These are phyloP conservation scores for Phlogophora meticulosa DNA, from an alignment of 2,888 invertebrate species.

Conservation along the genomic window DNA sequence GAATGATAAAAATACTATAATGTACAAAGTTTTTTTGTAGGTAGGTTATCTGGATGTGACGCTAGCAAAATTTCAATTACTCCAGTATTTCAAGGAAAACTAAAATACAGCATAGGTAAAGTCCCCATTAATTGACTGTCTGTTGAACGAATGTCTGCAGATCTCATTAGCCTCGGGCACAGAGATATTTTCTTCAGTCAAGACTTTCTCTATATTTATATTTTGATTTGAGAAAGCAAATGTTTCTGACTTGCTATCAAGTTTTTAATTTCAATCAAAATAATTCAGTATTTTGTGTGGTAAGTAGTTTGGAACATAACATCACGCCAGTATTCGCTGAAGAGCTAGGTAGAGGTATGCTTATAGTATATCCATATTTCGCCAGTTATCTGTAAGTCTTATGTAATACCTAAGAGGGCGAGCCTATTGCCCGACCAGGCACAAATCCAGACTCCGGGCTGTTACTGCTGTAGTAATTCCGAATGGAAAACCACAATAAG, in stretches of 20 bases:
- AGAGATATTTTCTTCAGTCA: constrained; percentile 73
- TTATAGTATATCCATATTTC: too few species aligned
- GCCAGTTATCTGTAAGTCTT: too few species aligned
- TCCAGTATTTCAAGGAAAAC: constrained; percentile 29
- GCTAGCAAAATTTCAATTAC: constrained; percentile 50
- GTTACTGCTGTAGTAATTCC: too few species aligned
- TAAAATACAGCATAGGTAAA: constrained; percentile 43
- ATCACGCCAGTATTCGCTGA: too few species aligned
- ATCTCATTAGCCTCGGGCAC: constrained; percentile 77
- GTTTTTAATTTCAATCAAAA: not conserved
- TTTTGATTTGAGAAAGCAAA: constrained; percentile 80
- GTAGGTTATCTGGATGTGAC: not conserved
- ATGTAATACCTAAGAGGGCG: too few species aligned
- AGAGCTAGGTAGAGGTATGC: too few species aligned
- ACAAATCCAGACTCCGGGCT: too few species aligned
- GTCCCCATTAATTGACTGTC: constrained; percentile 70
- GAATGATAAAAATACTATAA: too few species aligned
- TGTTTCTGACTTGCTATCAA: constrained; percentile 79
- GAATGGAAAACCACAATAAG: too few species aligned
- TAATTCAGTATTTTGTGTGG: not conserved
- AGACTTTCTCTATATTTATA: constrained; percentile 75
- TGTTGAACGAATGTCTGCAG: constrained; percentile 72
- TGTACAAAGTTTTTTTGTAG: not conserved
- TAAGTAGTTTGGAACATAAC: too few species aligned
- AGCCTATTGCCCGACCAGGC: too few species aligned